phyloP scores from a whole-genome alignment of 2,797 vertebrate species.

The Parotocinclus haroldoi region DNA sequence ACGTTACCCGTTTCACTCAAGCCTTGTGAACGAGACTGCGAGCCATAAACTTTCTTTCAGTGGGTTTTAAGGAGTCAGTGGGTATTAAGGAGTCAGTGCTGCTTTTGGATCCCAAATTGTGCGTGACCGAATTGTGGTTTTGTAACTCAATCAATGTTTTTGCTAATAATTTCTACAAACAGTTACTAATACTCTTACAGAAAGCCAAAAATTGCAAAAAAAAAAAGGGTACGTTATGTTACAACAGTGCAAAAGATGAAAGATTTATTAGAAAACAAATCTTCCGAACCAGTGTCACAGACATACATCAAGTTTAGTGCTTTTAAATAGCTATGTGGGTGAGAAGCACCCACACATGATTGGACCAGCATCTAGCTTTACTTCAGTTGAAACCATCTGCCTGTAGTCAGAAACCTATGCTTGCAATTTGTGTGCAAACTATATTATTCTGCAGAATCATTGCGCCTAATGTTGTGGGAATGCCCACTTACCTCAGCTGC shows the following conservation, averaged over 20 bases:
- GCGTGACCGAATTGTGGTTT: constrained; percentile 8
- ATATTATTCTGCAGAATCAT: constrained; percentile 45
- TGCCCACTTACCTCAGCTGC: constrained; percentile 48
- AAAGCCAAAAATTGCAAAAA: background rate
- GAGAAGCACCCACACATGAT: constrained; percentile 9
- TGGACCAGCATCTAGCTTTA: constrained; percentile 20
- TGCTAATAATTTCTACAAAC: constrained; percentile 9
- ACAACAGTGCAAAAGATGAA: constrained; percentile 8
- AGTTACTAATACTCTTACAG: constrained; percentile 3
- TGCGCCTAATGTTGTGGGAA: constrained; percentile 47
- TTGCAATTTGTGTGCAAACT: constrained; percentile 36
- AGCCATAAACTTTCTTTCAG: constrained; percentile 12
- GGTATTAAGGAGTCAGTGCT: background rate
- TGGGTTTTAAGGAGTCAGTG: background rate
- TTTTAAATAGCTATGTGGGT: constrained; percentile 19
- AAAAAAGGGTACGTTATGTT: background rate
- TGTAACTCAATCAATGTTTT: constrained; percentile 10
- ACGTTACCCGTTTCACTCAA: background rate
- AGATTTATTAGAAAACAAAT: constrained; percentile 10
- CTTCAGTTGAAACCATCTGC: constrained; percentile 34
- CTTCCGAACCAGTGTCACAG: background rate
- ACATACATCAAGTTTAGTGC: constrained; percentile 7
- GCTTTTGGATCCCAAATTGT: background rate
- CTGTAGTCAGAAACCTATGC: constrained; percentile 18
- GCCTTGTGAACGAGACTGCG: background rate